Conservation (phyloP, 2,113 vertebrate species). For the Erythrocercus mccallii region DNA sequence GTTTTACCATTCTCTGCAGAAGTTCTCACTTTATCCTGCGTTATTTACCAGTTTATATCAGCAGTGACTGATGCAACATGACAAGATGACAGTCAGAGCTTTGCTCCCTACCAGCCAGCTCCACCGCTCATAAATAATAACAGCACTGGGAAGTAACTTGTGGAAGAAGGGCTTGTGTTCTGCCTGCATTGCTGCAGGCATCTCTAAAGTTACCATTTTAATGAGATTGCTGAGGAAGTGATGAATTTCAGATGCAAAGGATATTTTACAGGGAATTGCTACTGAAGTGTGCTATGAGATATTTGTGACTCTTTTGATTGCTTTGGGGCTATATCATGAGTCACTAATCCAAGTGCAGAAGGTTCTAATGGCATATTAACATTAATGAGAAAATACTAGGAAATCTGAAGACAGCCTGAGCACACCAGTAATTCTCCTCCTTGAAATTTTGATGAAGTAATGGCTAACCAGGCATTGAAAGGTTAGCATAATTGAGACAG, state of each 20-base stretch:
- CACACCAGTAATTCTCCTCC: not conserved
- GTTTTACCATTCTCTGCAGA: not conserved
- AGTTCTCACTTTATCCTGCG: not conserved
- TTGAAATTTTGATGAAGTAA: constrained; percentile 1
- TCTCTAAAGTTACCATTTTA: not conserved
- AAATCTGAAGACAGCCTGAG: not conserved
- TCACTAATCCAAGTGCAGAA: not conserved
- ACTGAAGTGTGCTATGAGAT: not conserved
- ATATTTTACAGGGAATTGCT: not conserved
- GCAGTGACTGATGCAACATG: not conserved
- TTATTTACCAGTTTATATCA: not conserved
- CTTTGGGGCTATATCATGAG: not conserved
- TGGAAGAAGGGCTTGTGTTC: not conserved
- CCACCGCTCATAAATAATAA: not conserved
- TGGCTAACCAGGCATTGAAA: not conserved
- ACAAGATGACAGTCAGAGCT: not conserved
- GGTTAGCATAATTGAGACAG: not conserved
- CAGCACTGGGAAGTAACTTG: not conserved
- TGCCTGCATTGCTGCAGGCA: not conserved
- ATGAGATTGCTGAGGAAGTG: not conserved
- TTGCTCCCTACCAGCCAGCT: not conserved
- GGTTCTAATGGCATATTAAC: constrained; percentile 6
- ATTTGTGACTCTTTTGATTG: not conserved
- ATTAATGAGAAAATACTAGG: not conserved
- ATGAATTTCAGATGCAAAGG: not conserved